These are phyloP conservation scores for Crotalus horridus DNA, from an alignment of 2,113 vertebrate species.

Conservation along the genomic window DNA sequence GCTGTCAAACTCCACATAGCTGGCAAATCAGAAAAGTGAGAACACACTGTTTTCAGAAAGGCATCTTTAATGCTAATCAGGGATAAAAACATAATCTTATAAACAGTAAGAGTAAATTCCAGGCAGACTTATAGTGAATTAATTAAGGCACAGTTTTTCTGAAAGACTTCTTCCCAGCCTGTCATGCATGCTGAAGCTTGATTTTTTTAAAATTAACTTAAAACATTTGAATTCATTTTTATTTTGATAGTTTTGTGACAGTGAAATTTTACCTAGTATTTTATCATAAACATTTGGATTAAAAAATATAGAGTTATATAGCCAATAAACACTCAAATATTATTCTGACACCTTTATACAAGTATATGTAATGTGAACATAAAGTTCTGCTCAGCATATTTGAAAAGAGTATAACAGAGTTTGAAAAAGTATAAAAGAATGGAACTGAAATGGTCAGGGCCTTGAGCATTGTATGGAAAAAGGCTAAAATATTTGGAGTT, in stretches of 20 bases:
- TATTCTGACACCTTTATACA: not conserved
- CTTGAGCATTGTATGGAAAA: not conserved
- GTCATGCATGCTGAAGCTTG: not conserved
- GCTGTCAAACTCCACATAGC: not conserved
- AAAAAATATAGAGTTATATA: not conserved
- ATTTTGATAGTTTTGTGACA: not conserved
- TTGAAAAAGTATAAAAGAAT: not conserved
- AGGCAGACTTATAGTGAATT: not conserved
- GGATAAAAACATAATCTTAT: not conserved
- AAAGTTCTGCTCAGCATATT: not conserved
- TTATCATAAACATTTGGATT: not conserved
- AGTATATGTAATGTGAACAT: not conserved
- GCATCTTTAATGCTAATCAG: not conserved
- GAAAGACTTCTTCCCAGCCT: not conserved
- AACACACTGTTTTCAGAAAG: not conserved
- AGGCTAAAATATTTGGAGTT: not conserved
- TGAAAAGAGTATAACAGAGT: not conserved
- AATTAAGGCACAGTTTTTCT: not conserved
- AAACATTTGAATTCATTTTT: not conserved
- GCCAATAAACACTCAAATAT: not conserved
- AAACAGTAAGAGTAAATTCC: not conserved
- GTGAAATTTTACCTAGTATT: not conserved
- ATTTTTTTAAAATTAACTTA: not conserved
- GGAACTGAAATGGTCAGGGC: not conserved
- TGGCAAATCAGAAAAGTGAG: not conserved